Conservation (phyloP, 2,888 invertebrate species). For the Polydrusus cervinus region DNA sequence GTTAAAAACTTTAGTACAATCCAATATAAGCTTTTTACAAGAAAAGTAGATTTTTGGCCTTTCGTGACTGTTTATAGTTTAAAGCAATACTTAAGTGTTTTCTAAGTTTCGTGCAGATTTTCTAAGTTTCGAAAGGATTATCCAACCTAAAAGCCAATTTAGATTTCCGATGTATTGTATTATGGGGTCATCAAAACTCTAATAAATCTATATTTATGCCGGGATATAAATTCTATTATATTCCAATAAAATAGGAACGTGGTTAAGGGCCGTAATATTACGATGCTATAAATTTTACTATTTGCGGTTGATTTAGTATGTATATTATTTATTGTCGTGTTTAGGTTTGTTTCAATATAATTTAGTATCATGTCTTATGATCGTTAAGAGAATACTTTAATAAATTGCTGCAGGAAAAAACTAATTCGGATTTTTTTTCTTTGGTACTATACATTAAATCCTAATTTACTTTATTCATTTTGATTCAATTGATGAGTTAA, state of each 20-base stretch:
- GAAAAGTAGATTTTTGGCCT: neutral
- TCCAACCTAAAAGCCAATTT: conserved; percentile 15
- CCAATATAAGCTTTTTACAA: too few relatives aligned
- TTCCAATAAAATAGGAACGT: conserved; percentile 40
- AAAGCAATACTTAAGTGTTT: neutral
- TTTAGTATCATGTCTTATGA: conserved; percentile 3
- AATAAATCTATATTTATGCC: conserved; percentile 46
- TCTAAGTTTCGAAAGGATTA: conserved; percentile 5
- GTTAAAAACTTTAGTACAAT: too few relatives aligned
- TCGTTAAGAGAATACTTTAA: neutral
- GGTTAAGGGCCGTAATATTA: conserved; percentile 41
- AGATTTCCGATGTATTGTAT: conserved; percentile 13
- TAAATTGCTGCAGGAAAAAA: neutral
- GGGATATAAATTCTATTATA: conserved; percentile 47
- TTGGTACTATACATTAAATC: neutral
- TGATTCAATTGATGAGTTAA: too few relatives aligned
- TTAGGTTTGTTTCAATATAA: conserved; percentile 6
- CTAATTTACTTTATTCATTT: too few relatives aligned
- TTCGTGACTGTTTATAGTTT: too few relatives aligned
- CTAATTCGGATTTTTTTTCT: neutral
- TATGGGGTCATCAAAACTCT: conserved; percentile 21
- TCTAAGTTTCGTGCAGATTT: conserved; percentile 5
- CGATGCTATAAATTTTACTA: conserved; percentile 46
- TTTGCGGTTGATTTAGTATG: conserved; percentile 37
- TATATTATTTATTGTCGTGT: conserved; percentile 46